A percentile compares a stretch with the other conserved stretches of the same genome.
These are phyloP conservation scores for Spermophilus dauricus DNA, from an alignment of 2,113 vertebrate genomes.

Conservation along the genomic window DNA sequence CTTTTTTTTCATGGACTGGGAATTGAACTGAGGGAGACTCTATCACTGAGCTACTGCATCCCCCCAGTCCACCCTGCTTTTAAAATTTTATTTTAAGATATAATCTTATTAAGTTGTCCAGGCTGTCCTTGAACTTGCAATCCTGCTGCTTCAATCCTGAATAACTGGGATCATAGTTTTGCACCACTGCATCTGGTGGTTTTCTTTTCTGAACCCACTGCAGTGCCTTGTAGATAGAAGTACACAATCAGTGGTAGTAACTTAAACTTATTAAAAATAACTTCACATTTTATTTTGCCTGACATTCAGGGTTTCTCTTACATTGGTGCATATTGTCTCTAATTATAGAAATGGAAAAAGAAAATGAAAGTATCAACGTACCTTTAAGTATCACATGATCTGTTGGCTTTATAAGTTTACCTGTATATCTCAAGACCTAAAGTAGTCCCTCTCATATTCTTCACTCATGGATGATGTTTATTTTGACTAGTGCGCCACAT, in stretches of 20 bases:
- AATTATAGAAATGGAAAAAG: conserved; percentile 50
- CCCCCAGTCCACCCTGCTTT: not conserved
- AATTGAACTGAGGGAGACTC: no score
- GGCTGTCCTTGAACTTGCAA: not conserved
- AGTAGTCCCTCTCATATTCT: not conserved
- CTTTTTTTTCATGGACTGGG: no score
- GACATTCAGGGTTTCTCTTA: not conserved
- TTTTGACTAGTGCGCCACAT: not conserved
- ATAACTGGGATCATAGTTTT: not conserved
- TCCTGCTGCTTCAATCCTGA: not conserved
- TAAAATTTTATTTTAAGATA: not conserved
- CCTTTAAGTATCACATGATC: conserved; percentile 20
- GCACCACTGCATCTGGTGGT: not conserved
- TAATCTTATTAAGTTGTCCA: not conserved
- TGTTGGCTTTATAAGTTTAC: not conserved
- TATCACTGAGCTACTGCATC: not conserved
- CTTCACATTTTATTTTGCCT: not conserved
- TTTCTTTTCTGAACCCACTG: not conserved
- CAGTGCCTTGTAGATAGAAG: not conserved
- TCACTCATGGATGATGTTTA: not conserved
- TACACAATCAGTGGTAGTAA: not conserved
- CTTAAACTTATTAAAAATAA: not conserved
- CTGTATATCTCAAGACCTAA: not conserved
- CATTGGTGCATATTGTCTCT: not conserved
- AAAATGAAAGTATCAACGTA: conserved; percentile 29